Evolutionary conservation across 1,140 invertebrate species (phyloP), one percentile per base, ranked within the genome.

Genomic region (Bilobella aurantiaca): DNA sequence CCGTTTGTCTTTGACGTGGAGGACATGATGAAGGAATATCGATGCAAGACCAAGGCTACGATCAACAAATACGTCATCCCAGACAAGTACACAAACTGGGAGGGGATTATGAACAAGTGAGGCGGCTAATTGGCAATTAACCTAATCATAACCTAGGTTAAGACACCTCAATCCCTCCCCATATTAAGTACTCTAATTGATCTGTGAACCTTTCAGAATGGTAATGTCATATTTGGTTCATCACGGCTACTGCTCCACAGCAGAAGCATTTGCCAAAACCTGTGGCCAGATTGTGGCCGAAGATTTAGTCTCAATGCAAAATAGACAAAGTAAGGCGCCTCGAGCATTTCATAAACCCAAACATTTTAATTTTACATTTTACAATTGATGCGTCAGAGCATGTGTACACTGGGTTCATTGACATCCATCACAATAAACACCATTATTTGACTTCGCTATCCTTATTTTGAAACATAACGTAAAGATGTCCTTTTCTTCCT

Each of bases 1-100:
- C 94, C 94, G 12, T 99, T 99, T 82, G 85, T 94, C 67, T 99
- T 96, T 80, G 93, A 99, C 80, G 96, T 99, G 73, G 89, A 95
- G 76, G 92, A 96, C 74, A 96, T 98, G 87, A 90, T 98, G 82
- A 84, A 88, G 75, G 93, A 96, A 79, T 83, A 95, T 75, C 82
- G 88, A 70, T 85, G 86, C 61, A 83, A 87, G 74, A 93, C 90
- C 34, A 83, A 86, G 73, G 78, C 84, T 71, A 87, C 89, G 70
- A 93, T 96, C 74, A 86, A 91, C 75, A 86, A 89, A 77, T 93
- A 90, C 80, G 90, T 88, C 66, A 86, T 93, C 67, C 87, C 87
- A 70, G 89, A 91, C 74, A 86, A 84, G 56, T 89, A 90, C 79
- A 89, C 90, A 46, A 89, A 96, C 78, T 95, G 91, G 87, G 90